Percentiles rank a stretch among this genome's conserved stretches.
phyloP scores from a whole-genome alignment of 2,113 vertebrate species.

The Lethenteron camtschaticum region DNA sequence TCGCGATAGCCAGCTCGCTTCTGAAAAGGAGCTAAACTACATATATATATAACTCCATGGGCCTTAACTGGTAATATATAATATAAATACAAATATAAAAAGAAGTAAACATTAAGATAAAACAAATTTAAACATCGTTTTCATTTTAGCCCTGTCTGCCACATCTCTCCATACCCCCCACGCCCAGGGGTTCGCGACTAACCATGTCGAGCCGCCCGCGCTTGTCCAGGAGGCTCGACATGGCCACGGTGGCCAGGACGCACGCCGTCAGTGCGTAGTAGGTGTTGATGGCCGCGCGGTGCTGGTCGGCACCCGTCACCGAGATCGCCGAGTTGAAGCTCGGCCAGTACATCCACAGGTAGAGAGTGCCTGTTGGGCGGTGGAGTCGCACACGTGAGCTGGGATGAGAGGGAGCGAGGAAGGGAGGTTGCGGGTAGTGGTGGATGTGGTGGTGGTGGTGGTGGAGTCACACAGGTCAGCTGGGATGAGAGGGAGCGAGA shows the following conservation, averaged over 20 bases:
- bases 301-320: constrained; percentile 53
- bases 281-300: constrained; percentile 65
- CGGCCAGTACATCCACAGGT: constrained; percentile 94
- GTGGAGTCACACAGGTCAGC: not conserved
- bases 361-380: constrained; percentile 43
- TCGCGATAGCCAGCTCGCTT: too few relatives aligned
- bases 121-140: too few relatives aligned
- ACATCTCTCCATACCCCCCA: too few relatives aligned
- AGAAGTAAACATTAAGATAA: too few relatives aligned
- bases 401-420: too few relatives aligned
- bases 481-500: not conserved
- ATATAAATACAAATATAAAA: too few relatives aligned
- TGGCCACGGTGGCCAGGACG: constrained; percentile 48
- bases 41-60: too few relatives aligned
- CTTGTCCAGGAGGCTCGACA: constrained; percentile 58
- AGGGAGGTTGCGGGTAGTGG: not conserved
- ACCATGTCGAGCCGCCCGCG: constrained; percentile 86
- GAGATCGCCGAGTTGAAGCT: constrained; percentile 83
- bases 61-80: too few relatives aligned
- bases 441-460: not conserved
- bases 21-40: too few relatives aligned
- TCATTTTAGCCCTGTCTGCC: too few relatives aligned
- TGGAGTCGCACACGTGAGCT: not conserved
- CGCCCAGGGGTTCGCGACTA: constrained; percentile 10
- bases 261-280: constrained; percentile 51